Base-by-base conservation (phyloP, 2,797 vertebrate genomes). In the Xiphorhynchus erythropygius region DNA sequence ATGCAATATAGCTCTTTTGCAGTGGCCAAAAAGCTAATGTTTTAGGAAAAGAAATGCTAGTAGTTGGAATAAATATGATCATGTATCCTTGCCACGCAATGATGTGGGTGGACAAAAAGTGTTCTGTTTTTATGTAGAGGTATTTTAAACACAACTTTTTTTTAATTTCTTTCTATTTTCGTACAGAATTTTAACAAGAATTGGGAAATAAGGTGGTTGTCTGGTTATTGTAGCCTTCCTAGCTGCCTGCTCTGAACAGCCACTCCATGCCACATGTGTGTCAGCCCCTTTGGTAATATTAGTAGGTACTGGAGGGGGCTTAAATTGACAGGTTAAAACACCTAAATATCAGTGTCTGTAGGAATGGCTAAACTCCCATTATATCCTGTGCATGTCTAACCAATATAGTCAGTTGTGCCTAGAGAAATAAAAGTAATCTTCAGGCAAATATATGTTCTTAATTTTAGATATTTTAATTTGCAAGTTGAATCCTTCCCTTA, bases 281-380 rank as follows among this genome's bases (percentile, higher is more conserved):
- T 63, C 57, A 60, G 12, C 10, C 17, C 2, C 0, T 39, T 63
- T 3, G 2, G 5, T n/a, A 27, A 42, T 23, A 14, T 11, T 65
- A 24, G 5, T 44, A 63, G 39, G 13, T 35, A 21, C 12, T 59
- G 8, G 23, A 77, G 5, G 5, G 33, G 33, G 3, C 37, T 80
- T 60, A 56, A 85, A 65, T 74, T 87, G 46, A n/a, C 18, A 69
- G 18, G 42, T n/a, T 32, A 46, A 49, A 33, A 25, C 7, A 52
- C 5, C 2, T 78, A 49, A 81, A 39, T 64, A n/a, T 62, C n/a
- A 46, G 5, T 16, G 27, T 69, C 33, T 39, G 6, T 13, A 13
- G 41, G 28, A 24, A 13, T 19, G 49, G 56, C 25, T 59, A 6
- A 87, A 53, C 9, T 69, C 11, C 28, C 4, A 0, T 69, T 79